Base-by-base conservation (phyloP, 2,888 invertebrate genomes). In the Steinernema carpocapsae region DNA sequence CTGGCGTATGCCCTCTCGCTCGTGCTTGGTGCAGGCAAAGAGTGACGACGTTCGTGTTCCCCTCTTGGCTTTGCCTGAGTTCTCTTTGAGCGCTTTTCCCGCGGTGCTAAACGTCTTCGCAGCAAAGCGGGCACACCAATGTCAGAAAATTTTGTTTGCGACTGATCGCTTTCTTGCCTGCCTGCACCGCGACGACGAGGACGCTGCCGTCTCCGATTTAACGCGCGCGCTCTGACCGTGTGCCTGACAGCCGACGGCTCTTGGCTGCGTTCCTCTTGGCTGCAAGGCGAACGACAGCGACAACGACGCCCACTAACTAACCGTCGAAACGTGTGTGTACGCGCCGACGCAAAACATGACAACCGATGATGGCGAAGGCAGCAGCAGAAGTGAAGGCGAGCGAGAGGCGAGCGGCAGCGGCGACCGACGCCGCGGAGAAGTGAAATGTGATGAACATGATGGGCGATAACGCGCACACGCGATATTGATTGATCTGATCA, bases 261-360 rank as follows among this genome's bases (percentile, higher is more conserved):
- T 6, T 1, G 3, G 17, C 29, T 7, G 17, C 29, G 64, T 64
- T 17, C 64, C 32, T 17, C 24, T 24, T 10, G n/a, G n/a, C n/a
- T n/a, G 56, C 56, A 10, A 24, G n/a, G 32, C 17, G 64, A 29
- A 64, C 56, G 56, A 48, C 37, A 10, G 3, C 37, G 19, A 3
- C n/a, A 14, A 19, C 48, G 56, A 56, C 64, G 64, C 64, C 64
- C 64, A 29, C 64, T 64, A 22, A 22, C 26, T 32, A 26, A 12
- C 17, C 14, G 37, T 17, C 56, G 56, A 56, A 56, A 56, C 56
- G 56, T 56, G 56, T 26, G 56, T 19, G 12, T 17, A 4, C 64
- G 64, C 14, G 64, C 10, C 64, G 48, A 4, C 64, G 64, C 64
- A 64, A 12, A 64, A 64, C 64, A 64, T 26, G 64, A 64, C 64